Conservation (phyloP, 30 jellyfish, hydroid and myxozoan genomes). For the Aurelia sp. region DNA sequence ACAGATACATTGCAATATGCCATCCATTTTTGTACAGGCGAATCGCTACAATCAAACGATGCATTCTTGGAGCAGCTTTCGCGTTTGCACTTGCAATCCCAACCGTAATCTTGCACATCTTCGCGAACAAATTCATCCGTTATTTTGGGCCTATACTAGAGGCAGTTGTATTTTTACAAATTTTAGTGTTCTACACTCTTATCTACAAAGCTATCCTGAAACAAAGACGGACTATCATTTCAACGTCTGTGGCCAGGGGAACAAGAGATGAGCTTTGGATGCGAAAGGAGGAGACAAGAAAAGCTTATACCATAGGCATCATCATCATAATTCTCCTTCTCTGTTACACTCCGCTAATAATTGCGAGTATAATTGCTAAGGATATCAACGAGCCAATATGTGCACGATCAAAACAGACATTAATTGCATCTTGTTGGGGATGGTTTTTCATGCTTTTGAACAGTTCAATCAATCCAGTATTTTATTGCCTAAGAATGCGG, state of each 20-base stretch:
- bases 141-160: not conserved
- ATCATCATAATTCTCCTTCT: not conserved
- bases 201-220: not conserved
- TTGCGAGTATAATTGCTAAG: not conserved
- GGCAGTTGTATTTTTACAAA: not conserved
- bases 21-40: conserved; percentile 52
- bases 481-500: not conserved
- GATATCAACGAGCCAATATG: not conserved
- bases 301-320: conserved; percentile 5
- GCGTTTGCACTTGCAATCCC: not conserved
- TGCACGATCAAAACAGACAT: not conserved
- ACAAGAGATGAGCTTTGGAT: not conserved
- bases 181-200: not conserved
- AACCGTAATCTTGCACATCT: not conserved
- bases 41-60: conserved; percentile 12
- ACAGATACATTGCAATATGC: conserved; percentile 63
- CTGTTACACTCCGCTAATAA: conserved; percentile 14
- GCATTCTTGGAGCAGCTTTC: not conserved
- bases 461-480: conserved; percentile 12
- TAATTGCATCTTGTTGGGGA: conserved; percentile 6
- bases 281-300: conserved; percentile 4
- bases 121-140: not conserved
- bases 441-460: conserved; percentile 1
- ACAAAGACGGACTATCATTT: not conserved
- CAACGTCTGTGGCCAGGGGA: not conserved